These are phyloP conservation scores for Papio anubis DNA, from an alignment of 2,113 vertebrate species.

Conservation along the genomic window DNA sequence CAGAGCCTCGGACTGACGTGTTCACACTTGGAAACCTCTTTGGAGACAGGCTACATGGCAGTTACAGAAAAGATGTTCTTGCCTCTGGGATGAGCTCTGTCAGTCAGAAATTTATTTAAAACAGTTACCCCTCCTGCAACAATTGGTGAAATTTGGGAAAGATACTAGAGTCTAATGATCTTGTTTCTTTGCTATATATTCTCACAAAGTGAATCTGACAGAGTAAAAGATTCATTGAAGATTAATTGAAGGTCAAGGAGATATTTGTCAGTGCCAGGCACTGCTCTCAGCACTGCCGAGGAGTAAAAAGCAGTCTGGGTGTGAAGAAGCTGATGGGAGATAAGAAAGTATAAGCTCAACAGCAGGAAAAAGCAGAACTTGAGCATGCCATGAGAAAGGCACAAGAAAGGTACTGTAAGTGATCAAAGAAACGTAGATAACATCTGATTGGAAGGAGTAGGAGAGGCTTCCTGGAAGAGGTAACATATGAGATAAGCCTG, in stretches of 20 bases:
- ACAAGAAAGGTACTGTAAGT: not conserved
- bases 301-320: not conserved
- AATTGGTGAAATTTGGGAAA: not conserved
- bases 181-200: conserved; percentile 2
- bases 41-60: not conserved
- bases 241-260: conserved; percentile 41
- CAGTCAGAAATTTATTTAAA: not conserved
- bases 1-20: not conserved
- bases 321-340: not conserved
- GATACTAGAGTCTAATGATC: not conserved
- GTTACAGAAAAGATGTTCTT: not conserved
- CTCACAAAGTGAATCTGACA: not conserved
- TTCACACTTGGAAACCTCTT: conserved; percentile 26
- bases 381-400: not conserved
- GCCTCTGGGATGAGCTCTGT: not conserved
- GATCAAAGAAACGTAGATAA: not conserved
- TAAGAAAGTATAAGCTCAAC: not conserved
- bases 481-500: not conserved
- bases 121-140: not conserved
- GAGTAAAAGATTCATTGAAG: not conserved
- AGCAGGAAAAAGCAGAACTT: not conserved
- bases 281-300: not conserved
- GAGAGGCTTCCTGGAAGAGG: not conserved
- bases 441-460: not conserved
- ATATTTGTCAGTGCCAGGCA: not conserved